Percentiles rank a stretch among this genome's conserved stretches.
phyloP scores from a whole-genome alignment of 2,113 vertebrate species.

The Chitala chitala region DNA sequence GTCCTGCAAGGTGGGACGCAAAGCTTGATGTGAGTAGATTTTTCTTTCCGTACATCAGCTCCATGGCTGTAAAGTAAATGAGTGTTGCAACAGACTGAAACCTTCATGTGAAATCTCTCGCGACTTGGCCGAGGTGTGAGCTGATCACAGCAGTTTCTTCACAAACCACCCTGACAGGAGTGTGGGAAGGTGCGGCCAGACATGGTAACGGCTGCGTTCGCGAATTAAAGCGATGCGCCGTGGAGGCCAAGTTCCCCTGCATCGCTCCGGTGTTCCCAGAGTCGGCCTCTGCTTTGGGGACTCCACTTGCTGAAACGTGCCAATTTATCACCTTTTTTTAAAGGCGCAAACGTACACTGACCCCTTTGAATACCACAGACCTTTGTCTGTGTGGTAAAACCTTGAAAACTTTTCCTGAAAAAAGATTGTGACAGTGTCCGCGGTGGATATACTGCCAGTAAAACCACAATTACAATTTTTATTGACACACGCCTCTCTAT shows the following conservation, averaged over 20 bases:
- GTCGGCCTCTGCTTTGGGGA: not conserved
- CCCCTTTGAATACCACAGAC: not conserved
- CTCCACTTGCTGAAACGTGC: not conserved
- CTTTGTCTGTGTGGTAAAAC: not conserved
- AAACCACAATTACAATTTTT: conserved; percentile 15
- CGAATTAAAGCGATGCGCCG: not conserved
- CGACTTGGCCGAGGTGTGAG: not conserved
- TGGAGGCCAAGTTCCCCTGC: not conserved
- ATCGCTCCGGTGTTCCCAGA: not conserved
- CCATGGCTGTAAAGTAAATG: conserved; percentile 4
- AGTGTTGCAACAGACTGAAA: conserved; percentile 25
- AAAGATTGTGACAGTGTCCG: not conserved
- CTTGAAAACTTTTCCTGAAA: conserved; percentile 11
- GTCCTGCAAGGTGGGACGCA: not conserved
- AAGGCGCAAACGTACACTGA: not conserved
- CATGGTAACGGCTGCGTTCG: not conserved
- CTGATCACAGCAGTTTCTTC: conserved; percentile 11
- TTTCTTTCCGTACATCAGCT: conserved; percentile 7
- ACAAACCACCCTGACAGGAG: conserved; percentile 21
- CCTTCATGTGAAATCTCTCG: conserved; percentile 14
- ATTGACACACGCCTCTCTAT: not conserved
- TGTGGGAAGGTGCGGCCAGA: not conserved
- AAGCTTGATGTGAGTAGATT: not conserved
- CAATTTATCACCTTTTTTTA: not conserved
- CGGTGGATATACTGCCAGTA: not conserved